Base-by-base conservation (phyloP, 2,888 invertebrate species). In the Pecten maximus region DNA sequence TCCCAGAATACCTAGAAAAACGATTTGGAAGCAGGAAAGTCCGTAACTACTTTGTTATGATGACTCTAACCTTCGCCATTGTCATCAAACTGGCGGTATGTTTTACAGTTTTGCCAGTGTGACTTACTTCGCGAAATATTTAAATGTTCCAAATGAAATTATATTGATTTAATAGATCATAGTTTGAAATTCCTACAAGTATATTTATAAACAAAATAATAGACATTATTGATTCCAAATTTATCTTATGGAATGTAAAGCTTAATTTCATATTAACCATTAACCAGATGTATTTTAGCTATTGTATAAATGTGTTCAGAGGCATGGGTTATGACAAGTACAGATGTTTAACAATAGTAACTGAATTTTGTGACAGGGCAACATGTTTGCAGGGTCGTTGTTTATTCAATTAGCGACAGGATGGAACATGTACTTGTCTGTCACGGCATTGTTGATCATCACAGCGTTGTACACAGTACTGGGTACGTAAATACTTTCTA, bases 401-500 rank as follows among this genome's bases (percentile, higher is more conserved):
- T 74, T 74, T 74, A 74, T 74, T 10, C 74, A 74, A 74, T 35
- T 74, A 74, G 74, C 74, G 6, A 74, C 74, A 35, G 74, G 74
- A 28, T 74, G 74, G 74, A 35, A 74, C 23, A 74, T 74, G 74
- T 74, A 74, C 35, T 35, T 74, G 10, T 74, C 74, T 10, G 74
- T 74, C 74, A 74, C 74, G 35, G 74, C 35, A 6, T 35, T 74
- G 35, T 10, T 74, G 35, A 8, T 74, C 6, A 28, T 74, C 74
- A 74, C 74, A 28, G 74, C 74, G 8, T 3, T 74, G 8, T 74
- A 74, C 35, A 74, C 74, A 28, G 74, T 74, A 6, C 23, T 74
- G 10, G 74, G 74, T 74, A 74, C 4, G 74, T 28, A 35, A 19
- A 74, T 54, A 15, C n/a, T n/a, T n/a, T n/a, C n/a, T n/a, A n/a